Percentiles rank a stretch among this genome's conserved stretches.
These are phyloP conservation scores for Myotis daubentonii DNA, from an alignment of 2,797 vertebrate species.

Conservation along the genomic window DNA sequence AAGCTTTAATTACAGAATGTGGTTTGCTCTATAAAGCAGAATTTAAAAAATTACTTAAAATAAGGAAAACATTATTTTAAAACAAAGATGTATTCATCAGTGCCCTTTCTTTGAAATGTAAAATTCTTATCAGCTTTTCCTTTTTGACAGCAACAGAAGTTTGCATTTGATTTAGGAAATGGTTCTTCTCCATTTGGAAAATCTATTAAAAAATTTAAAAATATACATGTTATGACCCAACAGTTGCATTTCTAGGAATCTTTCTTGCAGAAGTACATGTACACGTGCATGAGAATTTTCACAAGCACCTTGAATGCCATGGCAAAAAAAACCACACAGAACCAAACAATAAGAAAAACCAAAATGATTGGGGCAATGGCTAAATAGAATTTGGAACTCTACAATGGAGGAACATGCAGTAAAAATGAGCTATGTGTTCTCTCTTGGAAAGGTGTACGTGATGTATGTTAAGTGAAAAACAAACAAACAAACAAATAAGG, in stretches of 20 bases:
- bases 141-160: constrained; percentile 13
- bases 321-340: not conserved
- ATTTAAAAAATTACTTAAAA: constrained; percentile 24
- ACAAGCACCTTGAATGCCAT: not conserved
- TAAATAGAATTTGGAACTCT: not conserved
- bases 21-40: constrained; percentile 23
- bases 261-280: constrained; percentile 38
- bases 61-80: constrained; percentile 25
- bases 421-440: not conserved
- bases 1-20: constrained; percentile 50
- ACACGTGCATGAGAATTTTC: not conserved
- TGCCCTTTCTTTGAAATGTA: constrained; percentile 9
- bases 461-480: not conserved
- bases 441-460: not conserved
- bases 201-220: not conserved
- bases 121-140: not conserved
- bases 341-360: not conserved
- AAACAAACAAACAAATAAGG: not conserved
- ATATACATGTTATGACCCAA: not conserved
- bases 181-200: constrained; percentile 20
- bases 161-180: constrained; percentile 23
- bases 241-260: constrained; percentile 28
- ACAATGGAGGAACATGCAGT: not conserved
- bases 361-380: not conserved
- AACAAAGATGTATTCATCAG: not conserved